Base-by-base conservation (phyloP, 2,888 invertebrate genomes). In the Epistrophella euchroma region DNA sequence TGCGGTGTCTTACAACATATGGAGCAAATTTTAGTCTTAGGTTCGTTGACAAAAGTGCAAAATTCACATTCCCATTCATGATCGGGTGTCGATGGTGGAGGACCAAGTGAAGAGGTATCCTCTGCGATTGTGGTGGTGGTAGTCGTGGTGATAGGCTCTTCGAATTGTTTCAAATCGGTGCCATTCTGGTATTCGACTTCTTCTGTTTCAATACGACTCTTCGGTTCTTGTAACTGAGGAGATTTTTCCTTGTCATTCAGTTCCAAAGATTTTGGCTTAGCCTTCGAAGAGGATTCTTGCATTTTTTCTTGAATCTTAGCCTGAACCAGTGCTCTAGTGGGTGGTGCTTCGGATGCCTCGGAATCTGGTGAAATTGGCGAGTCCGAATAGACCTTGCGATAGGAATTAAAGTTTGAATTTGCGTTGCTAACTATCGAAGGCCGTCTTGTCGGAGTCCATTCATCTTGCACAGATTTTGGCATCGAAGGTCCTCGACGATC, bases 11-110 rank as follows among this genome's bases (percentile, higher is more conserved):
- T 97, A 90, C 97, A 98, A 91, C 98, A 98, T 68, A 98, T 95
- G 15, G 94, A 94, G 90, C 98, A 98, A 47, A 98, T 96, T 89
- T 96, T 95, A 0, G 95, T 95, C 22, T 96, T 96, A 0, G 96
- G 93, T 83, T 96, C 96, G 91, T 98, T 98, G 4, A 97, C 96
- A 91, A 95, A 97, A 0, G 98, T 98, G 91, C 98, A 98, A 90
- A 97, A 97, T 90, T 97, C 97, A 91, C 98, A 98, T 88, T 96
- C 95, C 98, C 98, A 98, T 74, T 94, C 93, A 15, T 94, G 93
- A 47, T 91, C 93, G 0, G 95, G 94, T 15, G 94, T 93, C 1
- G 93, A 93, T 0, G 94, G 94, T 15, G 93, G 93, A 71, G 92
- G 93, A 2, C 92, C 92, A 11, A 92, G 83, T 11, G 88, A 83